Conservation (phyloP, 2,113 vertebrate species). For the Brienomyrus brachyistius region DNA sequence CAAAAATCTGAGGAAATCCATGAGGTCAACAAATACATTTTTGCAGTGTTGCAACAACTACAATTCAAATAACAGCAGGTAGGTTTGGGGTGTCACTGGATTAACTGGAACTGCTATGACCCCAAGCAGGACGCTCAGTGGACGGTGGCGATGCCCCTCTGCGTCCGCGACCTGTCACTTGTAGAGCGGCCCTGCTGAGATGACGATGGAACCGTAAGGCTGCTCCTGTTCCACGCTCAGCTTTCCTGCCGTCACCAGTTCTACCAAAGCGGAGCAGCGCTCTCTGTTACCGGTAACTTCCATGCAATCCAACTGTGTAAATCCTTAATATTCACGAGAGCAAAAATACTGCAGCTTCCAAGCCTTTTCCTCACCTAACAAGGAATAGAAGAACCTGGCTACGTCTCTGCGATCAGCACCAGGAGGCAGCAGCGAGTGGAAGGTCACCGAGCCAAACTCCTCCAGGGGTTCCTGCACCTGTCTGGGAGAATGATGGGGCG, state of each 20-base stretch:
- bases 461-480: slow-evolving; percentile 37
- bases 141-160: background rate
- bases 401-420: slow-evolving; percentile 36
- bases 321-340: background rate
- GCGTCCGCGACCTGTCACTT: background rate
- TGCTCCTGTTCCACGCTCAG: slow-evolving; percentile 33
- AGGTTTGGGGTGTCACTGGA: background rate
- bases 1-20: background rate
- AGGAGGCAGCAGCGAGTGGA: slow-evolving; percentile 48
- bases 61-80: background rate
- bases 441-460: slow-evolving; percentile 34
- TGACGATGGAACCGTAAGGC: slow-evolving; percentile 43
- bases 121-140: background rate
- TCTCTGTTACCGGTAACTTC: background rate
- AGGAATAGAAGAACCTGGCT: slow-evolving; percentile 37
- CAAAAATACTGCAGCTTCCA: background rate
- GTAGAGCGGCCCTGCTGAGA: slow-evolving; percentile 22
- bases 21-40: background rate
- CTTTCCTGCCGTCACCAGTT: slow-evolving; percentile 21
- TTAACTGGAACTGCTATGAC: background rate
- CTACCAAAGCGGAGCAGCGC: slow-evolving; percentile 24
- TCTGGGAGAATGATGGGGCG: slow-evolving; percentile 24
- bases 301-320: background rate
- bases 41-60: background rate
- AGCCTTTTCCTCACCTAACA: slow-evolving; percentile 41